Evolutionary conservation across 2,797 vertebrate genomes (phyloP).

Genomic region (Pelodytes ibericus): DNA sequence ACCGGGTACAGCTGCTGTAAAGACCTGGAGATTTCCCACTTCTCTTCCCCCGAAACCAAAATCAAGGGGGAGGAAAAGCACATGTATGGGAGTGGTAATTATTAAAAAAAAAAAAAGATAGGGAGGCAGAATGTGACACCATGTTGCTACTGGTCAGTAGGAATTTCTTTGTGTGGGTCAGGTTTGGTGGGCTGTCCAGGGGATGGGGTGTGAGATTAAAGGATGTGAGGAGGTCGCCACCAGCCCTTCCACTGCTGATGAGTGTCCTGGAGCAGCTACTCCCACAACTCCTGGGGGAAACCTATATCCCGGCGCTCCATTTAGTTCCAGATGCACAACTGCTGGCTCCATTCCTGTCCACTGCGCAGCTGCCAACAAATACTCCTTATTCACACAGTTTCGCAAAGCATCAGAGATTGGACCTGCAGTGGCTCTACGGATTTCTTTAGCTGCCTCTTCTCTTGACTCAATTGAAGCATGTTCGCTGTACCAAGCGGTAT

Average conservation of each 20-base stretch:
- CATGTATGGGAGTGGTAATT: constrained; percentile 44
- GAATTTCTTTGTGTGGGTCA: constrained; percentile 93
- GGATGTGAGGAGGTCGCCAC: constrained; percentile 76
- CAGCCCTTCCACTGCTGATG: constrained; percentile 86
- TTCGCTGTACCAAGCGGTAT: constrained; percentile 91
- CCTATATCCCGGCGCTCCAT: constrained; percentile 87
- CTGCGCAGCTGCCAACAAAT: constrained; percentile 89
- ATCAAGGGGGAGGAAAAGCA: constrained; percentile 19
- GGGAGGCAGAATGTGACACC: constrained; percentile 54
- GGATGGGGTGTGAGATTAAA: constrained; percentile 84
- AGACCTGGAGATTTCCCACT: constrained; percentile 42
- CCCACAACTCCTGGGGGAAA: constrained; percentile 87
- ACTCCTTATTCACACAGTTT: constrained; percentile 96
- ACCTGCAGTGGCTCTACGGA: constrained; percentile 87
- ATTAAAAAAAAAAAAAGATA: constrained; percentile 42
- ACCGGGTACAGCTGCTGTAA: constrained; percentile 38
- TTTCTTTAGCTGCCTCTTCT: constrained; percentile 87
- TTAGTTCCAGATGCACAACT: constrained; percentile 88
- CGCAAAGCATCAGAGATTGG: constrained; percentile 91
- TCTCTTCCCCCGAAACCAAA: constrained; percentile 36
- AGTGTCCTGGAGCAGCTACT: constrained; percentile 83
- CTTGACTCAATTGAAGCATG: constrained; percentile 88
- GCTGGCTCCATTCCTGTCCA: constrained; percentile 90
- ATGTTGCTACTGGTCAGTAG: constrained; percentile 89
- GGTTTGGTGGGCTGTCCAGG: constrained; percentile 89